Evolutionary conservation across 2,888 invertebrate genomes (phyloP).

Genomic region (Trachelus stipa): DNA sequence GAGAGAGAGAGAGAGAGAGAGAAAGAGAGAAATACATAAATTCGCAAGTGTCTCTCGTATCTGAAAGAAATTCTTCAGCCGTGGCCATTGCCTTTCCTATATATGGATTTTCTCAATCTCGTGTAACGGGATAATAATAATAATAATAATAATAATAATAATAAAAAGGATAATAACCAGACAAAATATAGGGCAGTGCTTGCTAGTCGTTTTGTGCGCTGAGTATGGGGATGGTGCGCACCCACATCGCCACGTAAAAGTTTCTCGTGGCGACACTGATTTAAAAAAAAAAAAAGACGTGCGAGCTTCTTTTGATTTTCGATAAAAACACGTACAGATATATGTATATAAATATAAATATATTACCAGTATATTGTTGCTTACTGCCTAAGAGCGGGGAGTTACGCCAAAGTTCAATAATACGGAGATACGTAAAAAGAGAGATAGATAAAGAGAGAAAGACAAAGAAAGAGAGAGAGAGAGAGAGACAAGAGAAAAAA

Average conservation of each 20-base stretch:
- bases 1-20: background rate
- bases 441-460: constrained; percentile 18
- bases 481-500: too few species aligned
- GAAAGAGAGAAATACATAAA: background rate
- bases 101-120: too few species aligned
- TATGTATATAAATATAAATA: constrained; percentile 6
- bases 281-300: background rate
- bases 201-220: constrained; percentile 20
- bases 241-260: constrained; percentile 49
- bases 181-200: constrained; percentile 17
- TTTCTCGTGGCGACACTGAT: constrained; percentile 28
- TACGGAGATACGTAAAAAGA: constrained; percentile 24
- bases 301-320: constrained; percentile 2
- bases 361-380: constrained; percentile 33
- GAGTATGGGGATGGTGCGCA: constrained; percentile 59
- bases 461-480: too few species aligned
- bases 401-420: constrained; percentile 46
- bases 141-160: too few species aligned
- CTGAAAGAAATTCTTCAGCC: too few species aligned
- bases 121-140: too few species aligned
- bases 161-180: background rate
- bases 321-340: background rate
- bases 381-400: constrained; percentile 62
- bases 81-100: too few species aligned
- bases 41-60: constrained; percentile 7